Evolutionary conservation across 2,797 vertebrate species (phyloP), one percentile per base, ranked within the genome.

Genomic region (Sternotherus odoratus): DNA sequence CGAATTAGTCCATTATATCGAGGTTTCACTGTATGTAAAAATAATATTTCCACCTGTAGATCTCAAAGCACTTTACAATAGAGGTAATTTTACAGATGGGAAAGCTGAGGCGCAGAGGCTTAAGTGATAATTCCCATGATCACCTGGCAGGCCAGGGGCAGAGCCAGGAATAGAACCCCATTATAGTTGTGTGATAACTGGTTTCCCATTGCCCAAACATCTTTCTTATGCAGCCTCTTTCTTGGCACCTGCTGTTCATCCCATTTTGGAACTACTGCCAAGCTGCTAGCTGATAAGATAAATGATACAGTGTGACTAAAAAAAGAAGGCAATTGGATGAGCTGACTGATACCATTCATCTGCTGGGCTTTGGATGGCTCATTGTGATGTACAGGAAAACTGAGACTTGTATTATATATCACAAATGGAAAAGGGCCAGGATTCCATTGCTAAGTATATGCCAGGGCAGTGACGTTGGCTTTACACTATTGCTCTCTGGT

Each of bases 361-460:
- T 5, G 0, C 21, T 86, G 80, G 82, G 86, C 86, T 87, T 56
- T 91, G 83, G 80, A 82, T 4, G 69, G 54, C 78, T 92, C 56
- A 86, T 97, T 96, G 95, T 95, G 93, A 75, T 95, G 87, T 84
- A 91, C 92, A 92, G 86, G 95, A 97, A 95, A 97, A 94, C 21
- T 0, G 94, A 92, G 82, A 91, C 69, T 75, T 33, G 51, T 93
- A 88, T 96, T 82, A 2, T 33, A 30, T 97, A 77, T 94, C 89
- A 12, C 15, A 48, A 0, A 0, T 95, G 95, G 96, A 96, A 93
- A 91, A 23, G 51, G 81, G 92, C 96, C 94, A 96, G 88, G 90
- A 97, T 96, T 96, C 95, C 92, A 72, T 84, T 94, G 91, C 95
- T 97, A 97, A 96, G 92, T 95, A 96, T 96, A 96, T 95, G 69